phyloP scores from a whole-genome alignment of 2,113 vertebrate species.

The Blennius ocellaris region DNA sequence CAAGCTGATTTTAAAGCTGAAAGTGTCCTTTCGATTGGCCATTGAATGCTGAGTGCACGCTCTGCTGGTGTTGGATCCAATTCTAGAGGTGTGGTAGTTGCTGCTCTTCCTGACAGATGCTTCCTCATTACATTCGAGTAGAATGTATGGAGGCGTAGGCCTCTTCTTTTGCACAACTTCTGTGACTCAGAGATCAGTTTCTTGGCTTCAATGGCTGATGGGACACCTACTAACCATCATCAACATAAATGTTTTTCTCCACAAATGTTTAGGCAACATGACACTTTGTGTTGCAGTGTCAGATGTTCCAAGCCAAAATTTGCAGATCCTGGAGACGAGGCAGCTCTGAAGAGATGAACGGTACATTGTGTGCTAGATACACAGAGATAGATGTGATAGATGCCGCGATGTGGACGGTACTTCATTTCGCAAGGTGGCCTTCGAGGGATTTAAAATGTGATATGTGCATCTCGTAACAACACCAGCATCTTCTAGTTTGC shows the following conservation, averaged over 20 bases:
- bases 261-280: slow-evolving; percentile 13
- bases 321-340: slow-evolving; percentile 17
- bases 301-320: slow-evolving; percentile 8
- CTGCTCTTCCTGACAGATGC: slow-evolving; percentile 6
- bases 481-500: slow-evolving; percentile 7
- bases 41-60: slow-evolving; percentile 9
- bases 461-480: too few species aligned
- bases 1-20: slow-evolving; percentile 3
- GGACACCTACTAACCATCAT: slow-evolving; percentile 5
- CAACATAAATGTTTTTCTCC: slow-evolving; percentile 13
- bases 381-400: too few species aligned
- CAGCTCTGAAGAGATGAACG: slow-evolving; percentile 5
- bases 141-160: slow-evolving; percentile 9
- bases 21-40: neutral
- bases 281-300: neutral
- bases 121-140: neutral
- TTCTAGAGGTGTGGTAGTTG: neutral
- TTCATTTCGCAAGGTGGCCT: too few species aligned
- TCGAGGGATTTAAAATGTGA: too few species aligned
- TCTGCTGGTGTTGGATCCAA: neutral
- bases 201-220: too few species aligned
- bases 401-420: slow-evolving; percentile 9
- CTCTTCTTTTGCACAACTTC: neutral
- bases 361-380: neutral
- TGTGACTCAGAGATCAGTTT: too few species aligned